Evolutionary conservation across 2,888 invertebrate species (phyloP).

Genomic region (Strigamia crassipes): DNA sequence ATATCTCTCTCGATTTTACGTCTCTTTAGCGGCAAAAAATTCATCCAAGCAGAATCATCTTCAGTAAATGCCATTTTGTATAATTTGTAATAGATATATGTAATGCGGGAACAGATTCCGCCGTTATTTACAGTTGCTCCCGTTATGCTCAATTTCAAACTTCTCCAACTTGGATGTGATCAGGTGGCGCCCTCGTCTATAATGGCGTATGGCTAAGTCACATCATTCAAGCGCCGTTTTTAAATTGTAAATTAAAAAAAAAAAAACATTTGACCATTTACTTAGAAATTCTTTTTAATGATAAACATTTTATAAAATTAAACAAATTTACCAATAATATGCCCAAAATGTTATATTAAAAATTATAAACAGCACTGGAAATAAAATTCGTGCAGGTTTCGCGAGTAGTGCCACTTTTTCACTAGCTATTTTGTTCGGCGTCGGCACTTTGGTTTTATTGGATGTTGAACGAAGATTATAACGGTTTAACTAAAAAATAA

Average conservation of each 20-base stretch:
- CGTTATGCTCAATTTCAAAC: too few relatives aligned
- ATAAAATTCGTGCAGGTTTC: neutral
- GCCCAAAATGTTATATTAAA: neutral
- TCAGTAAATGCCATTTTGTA: neutral
- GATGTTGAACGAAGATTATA: neutral
- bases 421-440: neutral
- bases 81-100: too few relatives aligned
- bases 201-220: too few relatives aligned
- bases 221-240: too few relatives aligned
- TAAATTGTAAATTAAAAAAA: too few relatives aligned
- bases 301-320: too few relatives aligned
- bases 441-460: neutral
- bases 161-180: too few relatives aligned
- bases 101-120: too few relatives aligned
- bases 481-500: neutral
- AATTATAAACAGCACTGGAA: neutral
- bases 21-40: neutral
- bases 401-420: neutral
- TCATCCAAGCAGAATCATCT: neutral
- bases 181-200: too few relatives aligned
- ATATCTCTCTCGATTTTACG: neutral
- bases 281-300: too few relatives aligned
- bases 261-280: too few relatives aligned
- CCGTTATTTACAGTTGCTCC: too few relatives aligned
- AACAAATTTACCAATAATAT: neutral